Evolutionary conservation across 2,888 invertebrate species (phyloP).

Genomic region (Pinctada fucata): DNA sequence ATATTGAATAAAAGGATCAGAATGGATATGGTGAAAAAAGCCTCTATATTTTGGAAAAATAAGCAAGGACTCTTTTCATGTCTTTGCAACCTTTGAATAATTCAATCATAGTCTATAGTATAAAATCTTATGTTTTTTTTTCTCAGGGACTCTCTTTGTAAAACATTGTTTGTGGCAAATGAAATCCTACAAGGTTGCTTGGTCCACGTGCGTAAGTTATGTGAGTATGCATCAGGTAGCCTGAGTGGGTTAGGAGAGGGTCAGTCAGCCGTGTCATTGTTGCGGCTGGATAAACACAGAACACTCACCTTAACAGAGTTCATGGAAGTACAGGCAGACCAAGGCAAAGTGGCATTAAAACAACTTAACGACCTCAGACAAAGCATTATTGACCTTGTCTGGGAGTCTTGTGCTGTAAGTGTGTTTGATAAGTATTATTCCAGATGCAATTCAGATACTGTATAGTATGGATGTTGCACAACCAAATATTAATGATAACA

Average conservation of each 20-base stretch:
- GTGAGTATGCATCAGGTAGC: conserved; percentile 72
- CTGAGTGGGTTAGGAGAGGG: conserved; percentile 56
- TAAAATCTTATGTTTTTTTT: background rate
- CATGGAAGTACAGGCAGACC: conserved; percentile 61
- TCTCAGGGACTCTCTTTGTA: conserved; percentile 62
- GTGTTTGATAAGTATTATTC: background rate
- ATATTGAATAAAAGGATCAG: too few relatives aligned
- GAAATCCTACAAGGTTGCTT: conserved; percentile 75
- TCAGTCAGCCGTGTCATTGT: conserved; percentile 64
- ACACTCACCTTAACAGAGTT: conserved; percentile 72
- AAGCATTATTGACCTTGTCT: conserved; percentile 71
- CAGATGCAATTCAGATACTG: background rate
- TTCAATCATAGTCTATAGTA: background rate
- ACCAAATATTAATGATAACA: too few relatives aligned
- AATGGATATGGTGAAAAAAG: too few relatives aligned
- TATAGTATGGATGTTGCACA: background rate
- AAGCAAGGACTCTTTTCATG: too few relatives aligned
- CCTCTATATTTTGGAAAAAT: too few relatives aligned
- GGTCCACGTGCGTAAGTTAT: conserved; percentile 71
- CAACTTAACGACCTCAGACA: conserved; percentile 66
- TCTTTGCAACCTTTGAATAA: too few relatives aligned
- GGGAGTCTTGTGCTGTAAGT: conserved; percentile 76
- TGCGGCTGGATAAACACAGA: conserved; percentile 62
- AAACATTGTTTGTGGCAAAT: conserved; percentile 72
- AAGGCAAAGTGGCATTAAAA: conserved; percentile 61